A percentile compares a stretch with the other conserved stretches of the same genome.
These are phyloP conservation scores for Calyptommatus sinebrachiatus DNA, from an alignment of 2,113 vertebrate genomes.

Conservation along the genomic window DNA sequence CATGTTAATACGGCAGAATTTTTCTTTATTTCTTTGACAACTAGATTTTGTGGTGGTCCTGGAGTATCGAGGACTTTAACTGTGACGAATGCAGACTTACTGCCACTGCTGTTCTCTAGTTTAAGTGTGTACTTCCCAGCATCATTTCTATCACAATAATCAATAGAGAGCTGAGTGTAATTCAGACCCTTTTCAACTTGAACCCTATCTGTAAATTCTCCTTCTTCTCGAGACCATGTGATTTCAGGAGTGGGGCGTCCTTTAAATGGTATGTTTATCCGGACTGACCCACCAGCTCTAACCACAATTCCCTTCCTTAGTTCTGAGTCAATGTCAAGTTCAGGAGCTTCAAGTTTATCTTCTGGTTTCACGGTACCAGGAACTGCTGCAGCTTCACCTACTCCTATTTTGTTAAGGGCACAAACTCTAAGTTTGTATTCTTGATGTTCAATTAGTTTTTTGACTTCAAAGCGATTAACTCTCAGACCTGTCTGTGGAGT, in stretches of 20 bases:
- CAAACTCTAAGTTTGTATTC: constrained; percentile 92
- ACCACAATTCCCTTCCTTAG: constrained; percentile 91
- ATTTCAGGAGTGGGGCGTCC: constrained; percentile 92
- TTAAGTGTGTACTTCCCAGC: constrained; percentile 93
- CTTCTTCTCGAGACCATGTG: constrained; percentile 90
- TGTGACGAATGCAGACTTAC: constrained; percentile 93
- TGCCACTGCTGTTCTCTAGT: constrained; percentile 90
- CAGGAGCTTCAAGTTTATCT: constrained; percentile 91
- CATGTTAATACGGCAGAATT: constrained; percentile 87
- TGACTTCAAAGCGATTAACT: constrained; percentile 86
- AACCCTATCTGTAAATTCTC: constrained; percentile 86
- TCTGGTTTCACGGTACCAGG: constrained; percentile 89
- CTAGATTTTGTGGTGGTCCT: constrained; percentile 86
- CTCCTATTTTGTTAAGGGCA: constrained; percentile 92
- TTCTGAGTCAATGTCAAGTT: constrained; percentile 93
- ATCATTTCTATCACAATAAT: constrained; percentile 94
- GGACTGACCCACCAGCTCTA: constrained; percentile 89
- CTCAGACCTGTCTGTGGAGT: constrained; percentile 87
- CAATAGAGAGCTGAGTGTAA: constrained; percentile 89
- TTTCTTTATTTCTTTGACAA: constrained; percentile 89
- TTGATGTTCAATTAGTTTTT: constrained; percentile 90
- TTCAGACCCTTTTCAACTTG: constrained; percentile 86
- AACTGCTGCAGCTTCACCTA: constrained; percentile 87
- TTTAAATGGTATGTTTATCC: constrained; percentile 91
- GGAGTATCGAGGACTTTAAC: constrained; percentile 96